Percentiles rank a stretch among this genome's conserved stretches.
Conservation (phyloP, 92 coral and sea anemone genomes). For the Palythoa grandiflora region DNA sequence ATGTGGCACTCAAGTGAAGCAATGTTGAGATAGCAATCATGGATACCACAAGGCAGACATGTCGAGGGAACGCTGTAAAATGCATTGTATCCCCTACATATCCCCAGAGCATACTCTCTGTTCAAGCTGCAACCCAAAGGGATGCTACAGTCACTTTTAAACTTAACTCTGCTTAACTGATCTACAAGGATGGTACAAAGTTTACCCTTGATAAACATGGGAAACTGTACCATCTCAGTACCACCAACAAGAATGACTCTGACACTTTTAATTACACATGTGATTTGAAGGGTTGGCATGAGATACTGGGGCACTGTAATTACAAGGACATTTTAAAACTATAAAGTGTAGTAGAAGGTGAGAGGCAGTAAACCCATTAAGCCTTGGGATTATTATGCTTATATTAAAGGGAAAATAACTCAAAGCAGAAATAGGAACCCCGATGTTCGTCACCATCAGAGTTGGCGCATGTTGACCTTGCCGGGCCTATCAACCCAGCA, state of each 20-base stretch:
- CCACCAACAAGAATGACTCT: slow-evolving; percentile 28
- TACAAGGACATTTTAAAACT: slow-evolving; percentile 48
- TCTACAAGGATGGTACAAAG: slow-evolving; percentile 58
- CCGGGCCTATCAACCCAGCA: slow-evolving; percentile 62
- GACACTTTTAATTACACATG: slow-evolving; percentile 30
- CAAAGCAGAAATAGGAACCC: slow-evolving; percentile 61
- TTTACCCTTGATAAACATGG: slow-evolving; percentile 54
- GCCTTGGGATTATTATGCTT: slow-evolving; percentile 53
- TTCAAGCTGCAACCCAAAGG: slow-evolving; percentile 63
- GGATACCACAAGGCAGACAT: slow-evolving; percentile 52
- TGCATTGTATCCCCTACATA: slow-evolving; percentile 48
- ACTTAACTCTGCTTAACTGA: slow-evolving; percentile 50
- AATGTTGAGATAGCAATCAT: slow-evolving; percentile 43
- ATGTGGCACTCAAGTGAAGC: slow-evolving; percentile 59
- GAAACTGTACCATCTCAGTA: slow-evolving; percentile 52
- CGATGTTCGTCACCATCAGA: slow-evolving; percentile 50
- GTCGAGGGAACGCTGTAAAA: slow-evolving; percentile 52
- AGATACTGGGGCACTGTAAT: slow-evolving; percentile 62
- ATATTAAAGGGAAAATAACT: slow-evolving; percentile 58
- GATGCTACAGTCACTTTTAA: slow-evolving; percentile 52
- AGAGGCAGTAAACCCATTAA: slow-evolving; percentile 49
- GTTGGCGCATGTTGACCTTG: slow-evolving; percentile 57
- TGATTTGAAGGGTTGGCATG: slow-evolving; percentile 48
- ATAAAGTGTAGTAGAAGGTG: slow-evolving; percentile 54
- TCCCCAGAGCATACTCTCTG: slow-evolving; percentile 61